These are phyloP conservation scores for Parnassius smintheus DNA, from an alignment of 2,888 invertebrate species.

Conservation along the genomic window DNA sequence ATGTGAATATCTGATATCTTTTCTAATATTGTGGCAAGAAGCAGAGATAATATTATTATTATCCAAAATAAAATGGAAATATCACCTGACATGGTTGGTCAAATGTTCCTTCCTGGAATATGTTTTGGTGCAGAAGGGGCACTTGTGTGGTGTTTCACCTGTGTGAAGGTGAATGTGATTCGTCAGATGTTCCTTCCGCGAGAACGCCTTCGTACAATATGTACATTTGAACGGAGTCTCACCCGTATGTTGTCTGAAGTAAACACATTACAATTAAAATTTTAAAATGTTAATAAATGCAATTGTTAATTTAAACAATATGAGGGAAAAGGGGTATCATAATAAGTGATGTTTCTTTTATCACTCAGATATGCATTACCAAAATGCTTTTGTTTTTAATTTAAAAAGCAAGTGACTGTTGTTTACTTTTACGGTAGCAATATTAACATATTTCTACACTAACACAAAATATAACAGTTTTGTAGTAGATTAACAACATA, in stretches of 20 bases:
- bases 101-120: slow-evolving; percentile 88
- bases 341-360: too few relatives aligned
- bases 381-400: too few relatives aligned
- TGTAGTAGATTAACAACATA: too few relatives aligned
- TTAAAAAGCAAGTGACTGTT: too few relatives aligned
- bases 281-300: slow-evolving; percentile 27
- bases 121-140: slow-evolving; percentile 87
- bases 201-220: slow-evolving; percentile 83
- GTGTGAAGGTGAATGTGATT: slow-evolving; percentile 91
- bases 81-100: slow-evolving; percentile 83
- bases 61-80: background rate
- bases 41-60: slow-evolving; percentile 5
- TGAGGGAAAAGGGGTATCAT: background rate
- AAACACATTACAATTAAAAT: slow-evolving; percentile 36
- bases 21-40: too few relatives aligned
- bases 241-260: slow-evolving; percentile 86
- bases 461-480: too few relatives aligned
- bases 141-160: slow-evolving; percentile 87
- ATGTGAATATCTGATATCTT: too few relatives aligned
- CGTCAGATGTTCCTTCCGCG: slow-evolving; percentile 92
- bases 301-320: slow-evolving; percentile 25
- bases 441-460: background rate
- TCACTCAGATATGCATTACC: too few relatives aligned
- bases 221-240: slow-evolving; percentile 90
- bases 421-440: background rate